These are phyloP conservation scores for Archocentrus centrarchus DNA, from an alignment of 2,113 vertebrate genomes.

Conservation along the genomic window DNA sequence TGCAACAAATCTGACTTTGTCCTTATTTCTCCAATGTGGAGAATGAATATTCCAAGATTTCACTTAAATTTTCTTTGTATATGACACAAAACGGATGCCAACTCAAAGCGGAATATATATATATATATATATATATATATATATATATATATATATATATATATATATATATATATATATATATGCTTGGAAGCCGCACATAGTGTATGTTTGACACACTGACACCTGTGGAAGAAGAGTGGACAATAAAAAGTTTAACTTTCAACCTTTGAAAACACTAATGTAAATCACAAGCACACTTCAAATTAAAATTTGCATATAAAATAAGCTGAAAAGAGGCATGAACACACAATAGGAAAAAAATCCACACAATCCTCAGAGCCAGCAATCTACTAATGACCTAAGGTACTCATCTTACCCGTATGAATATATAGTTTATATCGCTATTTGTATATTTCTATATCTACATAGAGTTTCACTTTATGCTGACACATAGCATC, in stretches of 20 bases:
- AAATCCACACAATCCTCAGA: slow-evolving; percentile 59
- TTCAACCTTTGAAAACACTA: slow-evolving; percentile 56
- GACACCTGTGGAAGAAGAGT: slow-evolving; percentile 51
- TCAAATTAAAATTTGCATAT: slow-evolving; percentile 66
- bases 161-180: not conserved
- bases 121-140: no score
- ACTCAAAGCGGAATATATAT: slow-evolving; percentile 23
- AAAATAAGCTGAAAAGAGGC: slow-evolving; percentile 58
- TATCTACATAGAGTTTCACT: slow-evolving; percentile 65
- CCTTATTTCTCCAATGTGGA: slow-evolving; percentile 84
- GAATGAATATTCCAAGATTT: slow-evolving; percentile 70
- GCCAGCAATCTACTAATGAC: slow-evolving; percentile 76
- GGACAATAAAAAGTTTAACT: slow-evolving; percentile 50
- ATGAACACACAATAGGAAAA: slow-evolving; percentile 35
- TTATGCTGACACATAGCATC: slow-evolving; percentile 71
- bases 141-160: no score
- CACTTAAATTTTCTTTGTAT: slow-evolving; percentile 67
- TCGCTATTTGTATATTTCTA: slow-evolving; percentile 64
- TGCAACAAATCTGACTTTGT: slow-evolving; percentile 70
- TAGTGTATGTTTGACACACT: slow-evolving; percentile 67
- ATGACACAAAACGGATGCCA: slow-evolving; percentile 70
- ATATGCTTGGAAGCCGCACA: slow-evolving; percentile 49
- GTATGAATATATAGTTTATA: slow-evolving; percentile 82
- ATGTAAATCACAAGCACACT: slow-evolving; percentile 67
- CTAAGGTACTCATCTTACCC: slow-evolving; percentile 81